phyloP scores from a whole-genome alignment of 2,797 vertebrate species.

The Anabas testudineus region DNA sequence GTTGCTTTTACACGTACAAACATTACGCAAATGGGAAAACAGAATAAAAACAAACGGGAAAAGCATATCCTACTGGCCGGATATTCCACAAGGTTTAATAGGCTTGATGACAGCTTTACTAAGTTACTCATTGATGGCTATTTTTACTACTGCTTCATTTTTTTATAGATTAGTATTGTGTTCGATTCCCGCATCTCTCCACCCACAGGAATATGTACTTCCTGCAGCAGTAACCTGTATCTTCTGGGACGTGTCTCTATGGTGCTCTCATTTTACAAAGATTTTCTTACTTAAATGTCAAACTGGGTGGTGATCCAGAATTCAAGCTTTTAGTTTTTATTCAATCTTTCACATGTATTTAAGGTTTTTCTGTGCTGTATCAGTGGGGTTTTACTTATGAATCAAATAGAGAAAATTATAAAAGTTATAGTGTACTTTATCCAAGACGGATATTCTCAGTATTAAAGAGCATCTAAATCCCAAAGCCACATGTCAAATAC shows the following conservation, averaged over 20 bases:
- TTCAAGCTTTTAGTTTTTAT: neutral
- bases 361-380: neutral
- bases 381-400: conserved; percentile 1
- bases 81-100: conserved; percentile 72
- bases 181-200: conserved; percentile 70
- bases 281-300: too few species aligned
- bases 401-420: neutral
- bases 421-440: conserved; percentile 3
- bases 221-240: conserved; percentile 63
- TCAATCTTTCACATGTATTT: neutral
- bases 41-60: conserved; percentile 48
- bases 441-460: conserved; percentile 5
- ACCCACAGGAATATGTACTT: conserved; percentile 66
- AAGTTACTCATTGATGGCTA: conserved; percentile 77
- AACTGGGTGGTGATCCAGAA: neutral
- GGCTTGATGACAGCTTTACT: conserved; percentile 82
- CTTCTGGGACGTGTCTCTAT: conserved; percentile 51
- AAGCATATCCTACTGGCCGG: conserved; percentile 57
- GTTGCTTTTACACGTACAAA: conserved; percentile 48
- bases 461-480: conserved; percentile 14
- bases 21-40: conserved; percentile 42
- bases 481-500: conserved; percentile 42
- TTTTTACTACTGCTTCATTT: conserved; percentile 71
- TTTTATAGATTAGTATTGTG: conserved; percentile 73
- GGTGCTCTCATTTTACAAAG: conserved; percentile 23